Base-by-base conservation (phyloP, 1,140 invertebrate species). In the Galendromus occidentalis region DNA sequence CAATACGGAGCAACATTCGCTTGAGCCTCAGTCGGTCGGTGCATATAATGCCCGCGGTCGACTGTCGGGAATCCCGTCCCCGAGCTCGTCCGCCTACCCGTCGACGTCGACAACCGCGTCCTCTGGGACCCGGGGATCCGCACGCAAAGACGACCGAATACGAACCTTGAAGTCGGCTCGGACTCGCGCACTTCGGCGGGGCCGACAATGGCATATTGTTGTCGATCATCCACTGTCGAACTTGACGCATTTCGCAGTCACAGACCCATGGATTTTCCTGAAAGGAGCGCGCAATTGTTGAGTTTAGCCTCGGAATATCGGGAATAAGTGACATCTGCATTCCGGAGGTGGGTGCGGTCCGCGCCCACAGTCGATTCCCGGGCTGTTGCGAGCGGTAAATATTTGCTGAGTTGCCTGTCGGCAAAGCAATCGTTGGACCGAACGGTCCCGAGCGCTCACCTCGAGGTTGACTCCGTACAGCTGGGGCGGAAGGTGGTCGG, bases 251-350 rank as follows among this genome's bases (percentile, higher is more conserved):
- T 20, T 85, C 82, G 73, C 89, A 94, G 72, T 93, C 88, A 71
- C 90, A 94, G 33, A 83, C 80, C 89, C 89, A 92, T 0, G 86
- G 87, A 77, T 93, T 93, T 71, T 84, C 84, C 71, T 91, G 87
- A 42, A 93, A 76, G 65, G 45, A 28, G 45, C 18, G 17, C 85
- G 69, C 4, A 39, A 39, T 39, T 39, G 33, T 9, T 39, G 4
- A 39, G 33, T 39, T 6, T 4, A 9, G 4, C 33, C 4, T 39
- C 9, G 9, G 33, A 39, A 39, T 39, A 39, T 39, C 9, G 33
- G 33, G 33, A 9, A 39, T 39, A 39, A 4, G 9, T 9, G 4
- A 39, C 33, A 39, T 39, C 33, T 39, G 33, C 33, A 39, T 39
- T 39, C 33, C 33, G 9, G 4, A 39, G 4, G 33, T 39, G 33